A percentile compares a stretch with the other conserved stretches of the same genome.
Evolutionary conservation across 2,888 invertebrate species (phyloP).

Genomic region (Byasa hedistus): DNA sequence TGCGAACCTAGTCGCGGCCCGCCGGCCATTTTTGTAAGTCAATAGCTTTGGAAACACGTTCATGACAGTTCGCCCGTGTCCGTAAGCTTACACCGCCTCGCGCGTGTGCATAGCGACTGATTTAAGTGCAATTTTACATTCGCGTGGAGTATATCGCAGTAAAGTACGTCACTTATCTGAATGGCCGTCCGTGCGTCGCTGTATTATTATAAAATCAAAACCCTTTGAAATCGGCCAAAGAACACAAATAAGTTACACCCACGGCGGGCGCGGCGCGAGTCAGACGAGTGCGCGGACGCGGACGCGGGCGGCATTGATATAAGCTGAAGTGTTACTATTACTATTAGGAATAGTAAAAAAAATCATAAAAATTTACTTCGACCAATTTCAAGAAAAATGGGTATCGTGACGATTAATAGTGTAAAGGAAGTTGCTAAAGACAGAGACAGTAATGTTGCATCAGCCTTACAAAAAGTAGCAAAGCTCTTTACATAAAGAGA

Average conservation of each 20-base stretch:
- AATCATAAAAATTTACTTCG: too few relatives aligned
- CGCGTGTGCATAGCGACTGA: constrained; percentile 19
- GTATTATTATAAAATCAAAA: constrained; percentile 65
- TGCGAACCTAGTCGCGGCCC: constrained; percentile 5
- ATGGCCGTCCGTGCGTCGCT: constrained; percentile 45
- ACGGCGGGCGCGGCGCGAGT: constrained; percentile 27
- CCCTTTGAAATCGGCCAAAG: constrained; percentile 61
- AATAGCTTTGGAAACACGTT: constrained; percentile 16
- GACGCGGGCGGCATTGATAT: too few relatives aligned
- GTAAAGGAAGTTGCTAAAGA: too few relatives aligned
- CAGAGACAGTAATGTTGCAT: too few relatives aligned
- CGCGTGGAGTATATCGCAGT: constrained; percentile 42
- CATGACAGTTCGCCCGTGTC: constrained; percentile 16
- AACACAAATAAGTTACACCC: constrained; percentile 49
- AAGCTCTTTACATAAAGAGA: too few relatives aligned
- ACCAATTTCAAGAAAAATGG: too few relatives aligned
- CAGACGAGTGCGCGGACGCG: neutral
- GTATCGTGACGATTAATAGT: too few relatives aligned
- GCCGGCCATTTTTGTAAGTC: constrained; percentile 12
- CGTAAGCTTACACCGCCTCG: constrained; percentile 4
- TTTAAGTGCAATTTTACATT: constrained; percentile 36
- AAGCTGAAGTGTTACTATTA: too few relatives aligned
- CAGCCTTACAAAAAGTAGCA: too few relatives aligned
- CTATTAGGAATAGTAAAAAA: too few relatives aligned
- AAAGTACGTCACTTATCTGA: constrained; percentile 48